Base-by-base conservation (phyloP, 1,140 invertebrate genomes). In the Periplaneta americana region DNA sequence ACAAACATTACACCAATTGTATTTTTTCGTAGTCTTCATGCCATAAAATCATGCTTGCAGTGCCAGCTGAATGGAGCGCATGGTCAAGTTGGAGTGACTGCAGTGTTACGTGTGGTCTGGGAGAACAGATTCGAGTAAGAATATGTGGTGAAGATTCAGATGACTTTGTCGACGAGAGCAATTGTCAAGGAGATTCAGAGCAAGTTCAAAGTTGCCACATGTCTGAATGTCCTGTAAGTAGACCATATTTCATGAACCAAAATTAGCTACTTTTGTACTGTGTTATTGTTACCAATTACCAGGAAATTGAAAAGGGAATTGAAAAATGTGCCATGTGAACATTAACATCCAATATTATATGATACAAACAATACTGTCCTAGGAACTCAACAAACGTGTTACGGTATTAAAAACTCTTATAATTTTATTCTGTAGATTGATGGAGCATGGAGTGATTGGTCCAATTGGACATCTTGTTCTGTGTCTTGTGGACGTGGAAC, bases 51-150 rank as follows among this genome's bases (percentile, higher is more conserved):
- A n/a, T n/a, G n/a, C n/a, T 74, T 78, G 34, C 75, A 89, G 89
- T 89, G 11, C 88, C 88, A 0, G 88, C 87, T 3, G 88, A 90
- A 83, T 88, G 89, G 86, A 88, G 87, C 15, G 85, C 88, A 0
- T 94, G 92, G 92, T 88, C 89, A 0, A 34, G 85, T 1, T 91
- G 91, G 90, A 86, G 87, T 35, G 85, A 85, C 31, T 90, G 90
- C 85, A 90, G 88, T 82, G 87, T 86, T 10, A 87, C 88, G 0
- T 91, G 90, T 83, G 91, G 91, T 0, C 79, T 84, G 0, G 90
- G 90, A 4, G 82, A 86, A 22, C 88, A 88, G 82, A 82, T 82
- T n/a, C 85, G 87, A 17, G 74, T 83, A 18, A 85, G 88, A 76
- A 80, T 82, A n/a, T 90, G 89, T 78, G 85, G 86, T 22, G 88